These are phyloP conservation scores for Heliothis peltigera DNA, from an alignment of 2,888 invertebrate genomes.

Conservation along the genomic window DNA sequence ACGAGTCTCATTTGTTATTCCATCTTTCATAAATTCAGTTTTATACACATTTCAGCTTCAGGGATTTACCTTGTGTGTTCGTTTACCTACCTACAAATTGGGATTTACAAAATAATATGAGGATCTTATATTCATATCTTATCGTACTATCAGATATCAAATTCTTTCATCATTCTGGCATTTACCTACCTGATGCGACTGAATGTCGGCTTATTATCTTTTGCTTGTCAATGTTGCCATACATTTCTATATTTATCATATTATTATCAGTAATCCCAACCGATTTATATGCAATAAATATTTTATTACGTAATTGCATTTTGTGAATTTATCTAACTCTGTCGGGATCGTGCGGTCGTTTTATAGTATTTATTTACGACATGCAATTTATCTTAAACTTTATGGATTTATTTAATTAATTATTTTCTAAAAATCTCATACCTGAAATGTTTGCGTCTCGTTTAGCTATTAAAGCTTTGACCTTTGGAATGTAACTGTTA, in stretches of 20 bases:
- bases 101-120: constrained; percentile 11
- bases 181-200: constrained; percentile 15
- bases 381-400: not conserved
- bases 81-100: constrained; percentile 10
- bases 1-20: constrained; percentile 36
- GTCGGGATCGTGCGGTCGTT: constrained; percentile 11
- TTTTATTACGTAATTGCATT: constrained; percentile 28
- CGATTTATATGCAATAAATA: constrained; percentile 27
- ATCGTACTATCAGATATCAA: constrained; percentile 1
- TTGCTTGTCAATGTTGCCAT: constrained; percentile 16
- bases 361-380: constrained; percentile 7
- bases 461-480: constrained; percentile 24
- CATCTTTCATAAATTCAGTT: constrained; percentile 24
- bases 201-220: constrained; percentile 24
- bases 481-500: constrained; percentile 44
- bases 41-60: constrained; percentile 18
- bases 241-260: constrained; percentile 19
- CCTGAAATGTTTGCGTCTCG: constrained; percentile 5
- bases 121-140: too few species aligned
- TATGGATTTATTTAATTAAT: not conserved
- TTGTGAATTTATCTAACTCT: constrained; percentile 7
- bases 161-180: constrained; percentile 1
- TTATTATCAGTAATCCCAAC: constrained; percentile 26
- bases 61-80: constrained; percentile 3
- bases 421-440: constrained; percentile 5